These are phyloP conservation scores for Pteruthius melanotis DNA, from an alignment of 2,113 vertebrate genomes.

Conservation along the genomic window DNA sequence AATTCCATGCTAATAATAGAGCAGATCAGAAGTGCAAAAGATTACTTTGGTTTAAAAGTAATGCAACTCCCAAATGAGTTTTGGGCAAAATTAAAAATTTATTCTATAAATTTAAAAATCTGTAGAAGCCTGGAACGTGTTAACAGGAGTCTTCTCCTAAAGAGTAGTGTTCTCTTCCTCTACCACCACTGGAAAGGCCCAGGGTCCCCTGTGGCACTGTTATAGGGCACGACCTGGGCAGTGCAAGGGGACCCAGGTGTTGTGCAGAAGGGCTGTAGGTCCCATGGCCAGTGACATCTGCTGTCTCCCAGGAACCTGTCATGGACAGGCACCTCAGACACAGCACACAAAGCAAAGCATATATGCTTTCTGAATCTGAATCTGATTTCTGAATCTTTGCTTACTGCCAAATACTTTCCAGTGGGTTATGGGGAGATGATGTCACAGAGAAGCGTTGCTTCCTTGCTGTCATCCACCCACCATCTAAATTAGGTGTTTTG, in stretches of 20 bases:
- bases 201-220: not conserved
- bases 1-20: not conserved
- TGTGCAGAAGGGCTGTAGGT: not conserved
- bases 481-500: slow-evolving; percentile 11
- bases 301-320: not conserved
- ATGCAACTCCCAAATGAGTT: not conserved
- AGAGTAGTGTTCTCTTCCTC: not conserved
- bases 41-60: not conserved
- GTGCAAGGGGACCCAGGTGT: not conserved
- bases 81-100: not conserved
- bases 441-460: not conserved
- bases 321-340: not conserved
- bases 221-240: fast-evolving
- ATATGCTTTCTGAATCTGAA: not conserved
- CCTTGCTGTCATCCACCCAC: not conserved
- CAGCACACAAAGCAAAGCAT: not conserved
- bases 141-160: not conserved
- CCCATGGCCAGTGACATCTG: not conserved
- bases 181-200: not conserved
- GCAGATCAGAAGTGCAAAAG: not conserved
- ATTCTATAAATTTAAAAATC: not conserved
- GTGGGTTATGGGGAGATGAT: not conserved
- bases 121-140: not conserved
- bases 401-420: not conserved
- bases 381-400: not conserved